A percentile compares a stretch with the other conserved stretches of the same genome.
These are phyloP conservation scores for Seriola aureovittata DNA, from an alignment of 2,113 vertebrate species.

Conservation along the genomic window DNA sequence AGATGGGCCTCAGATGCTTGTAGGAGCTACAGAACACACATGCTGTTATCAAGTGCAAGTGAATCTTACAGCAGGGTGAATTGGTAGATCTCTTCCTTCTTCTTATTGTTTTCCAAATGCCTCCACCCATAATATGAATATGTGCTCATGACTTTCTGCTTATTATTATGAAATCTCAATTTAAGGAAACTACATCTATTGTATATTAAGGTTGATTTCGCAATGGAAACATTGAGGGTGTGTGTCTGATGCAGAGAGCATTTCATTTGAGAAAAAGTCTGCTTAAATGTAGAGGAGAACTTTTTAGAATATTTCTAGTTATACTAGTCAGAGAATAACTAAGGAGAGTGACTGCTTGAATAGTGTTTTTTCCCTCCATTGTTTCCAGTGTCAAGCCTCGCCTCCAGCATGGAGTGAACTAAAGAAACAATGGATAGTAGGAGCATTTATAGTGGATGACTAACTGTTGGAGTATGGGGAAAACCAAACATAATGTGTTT, in stretches of 20 bases:
- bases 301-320: conserved; percentile 25
- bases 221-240: neutral
- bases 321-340: conserved; percentile 17
- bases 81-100: conserved; percentile 12
- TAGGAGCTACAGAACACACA: conserved; percentile 22
- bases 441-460: conserved; percentile 50
- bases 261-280: neutral
- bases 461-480: conserved; percentile 39
- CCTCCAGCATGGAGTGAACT: conserved; percentile 44
- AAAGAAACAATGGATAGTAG: conserved; percentile 62
- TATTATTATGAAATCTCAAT: conserved; percentile 37
- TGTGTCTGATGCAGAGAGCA: neutral
- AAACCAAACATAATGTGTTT: conserved; percentile 43
- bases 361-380: conserved; percentile 69
- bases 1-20: conserved; percentile 60
- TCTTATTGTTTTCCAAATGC: conserved; percentile 12
- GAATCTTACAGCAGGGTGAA: conserved; percentile 1
- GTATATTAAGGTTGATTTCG: conserved; percentile 23
- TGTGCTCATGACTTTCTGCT: conserved; percentile 21
- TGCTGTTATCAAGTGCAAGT: conserved; percentile 24
- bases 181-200: conserved; percentile 9
- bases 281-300: neutral
- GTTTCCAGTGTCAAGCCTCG: conserved; percentile 52
- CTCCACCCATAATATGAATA: conserved; percentile 20
- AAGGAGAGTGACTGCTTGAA: conserved; percentile 45